Evolutionary conservation across 2,113 vertebrate genomes (phyloP).

Genomic region (Nestor notabilis): DNA sequence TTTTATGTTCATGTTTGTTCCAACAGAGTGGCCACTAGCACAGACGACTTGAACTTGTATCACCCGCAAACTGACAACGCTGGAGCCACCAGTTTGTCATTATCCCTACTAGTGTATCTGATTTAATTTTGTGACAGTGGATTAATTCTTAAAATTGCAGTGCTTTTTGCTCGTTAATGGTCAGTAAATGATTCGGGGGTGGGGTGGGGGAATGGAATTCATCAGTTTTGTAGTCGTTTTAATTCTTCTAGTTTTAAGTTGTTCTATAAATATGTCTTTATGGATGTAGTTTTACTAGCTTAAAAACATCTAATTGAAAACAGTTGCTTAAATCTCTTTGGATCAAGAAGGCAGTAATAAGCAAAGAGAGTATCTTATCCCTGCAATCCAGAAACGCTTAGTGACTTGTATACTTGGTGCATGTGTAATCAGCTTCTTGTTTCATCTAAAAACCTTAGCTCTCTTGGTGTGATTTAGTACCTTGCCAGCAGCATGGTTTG

Average conservation of each 20-base stretch:
- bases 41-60: slow-evolving; percentile 74
- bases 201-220: slow-evolving; percentile 40
- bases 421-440: slow-evolving; percentile 69
- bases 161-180: slow-evolving; percentile 60
- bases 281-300: slow-evolving; percentile 78
- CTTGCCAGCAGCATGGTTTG: not conserved
- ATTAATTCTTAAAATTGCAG: slow-evolving; percentile 73
- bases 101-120: slow-evolving; percentile 61
- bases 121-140: slow-evolving; percentile 72
- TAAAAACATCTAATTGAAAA: slow-evolving; percentile 84
- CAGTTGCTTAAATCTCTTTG: slow-evolving; percentile 82
- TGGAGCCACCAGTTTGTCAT: slow-evolving; percentile 67
- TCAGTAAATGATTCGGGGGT: slow-evolving; percentile 46
- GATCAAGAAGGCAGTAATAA: slow-evolving; percentile 77
- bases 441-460: slow-evolving; percentile 64
- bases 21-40: slow-evolving; percentile 63
- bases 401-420: slow-evolving; percentile 55
- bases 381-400: slow-evolving; percentile 71
- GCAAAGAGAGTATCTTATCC: slow-evolving; percentile 77
- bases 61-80: slow-evolving; percentile 63
- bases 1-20: slow-evolving; percentile 74
- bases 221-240: slow-evolving; percentile 69
- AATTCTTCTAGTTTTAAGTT: slow-evolving; percentile 77
- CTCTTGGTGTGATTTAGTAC: slow-evolving; percentile 46
- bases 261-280: slow-evolving; percentile 79